Percentiles rank a stretch among this genome's conserved stretches.
These are phyloP conservation scores for Trachythela sp. DNA, from an alignment of 64 coral and sea anemone species.

Conservation along the genomic window DNA sequence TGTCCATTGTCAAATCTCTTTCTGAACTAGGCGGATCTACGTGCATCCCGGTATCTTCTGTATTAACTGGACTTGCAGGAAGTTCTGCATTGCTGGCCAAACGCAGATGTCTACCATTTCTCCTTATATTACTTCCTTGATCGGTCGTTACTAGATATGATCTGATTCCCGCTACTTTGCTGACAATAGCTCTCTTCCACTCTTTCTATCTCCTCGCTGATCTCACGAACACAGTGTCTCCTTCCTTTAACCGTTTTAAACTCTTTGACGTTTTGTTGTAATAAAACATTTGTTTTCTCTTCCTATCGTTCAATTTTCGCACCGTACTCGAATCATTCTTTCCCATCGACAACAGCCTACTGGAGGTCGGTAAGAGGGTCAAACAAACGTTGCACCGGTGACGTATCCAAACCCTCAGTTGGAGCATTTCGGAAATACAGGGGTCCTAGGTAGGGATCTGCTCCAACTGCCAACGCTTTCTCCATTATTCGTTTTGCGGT, in stretches of 20 bases:
- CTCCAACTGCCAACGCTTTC: background rate
- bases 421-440: conserved; percentile 15
- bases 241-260: background rate
- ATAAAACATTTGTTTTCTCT: conserved; percentile 1
- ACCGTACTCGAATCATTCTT: background rate
- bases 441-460: background rate
- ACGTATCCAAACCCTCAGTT: background rate
- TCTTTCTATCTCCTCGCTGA: background rate
- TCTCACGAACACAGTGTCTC: conserved; percentile 14
- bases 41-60: too few relatives aligned
- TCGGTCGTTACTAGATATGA: conserved; percentile 5
- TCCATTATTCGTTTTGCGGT: conserved; percentile 7
- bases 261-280: conserved; percentile 23
- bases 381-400: conserved; percentile 1
- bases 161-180: background rate
- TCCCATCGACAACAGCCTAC: too few relatives aligned
- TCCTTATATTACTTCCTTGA: background rate
- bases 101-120: conserved; percentile 19
- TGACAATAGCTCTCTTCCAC: background rate
- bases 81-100: too few relatives aligned
- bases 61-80: too few relatives aligned
- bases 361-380: background rate
- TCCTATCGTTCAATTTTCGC: background rate
- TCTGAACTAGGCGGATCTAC: too few relatives aligned
- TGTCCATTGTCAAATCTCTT: too few relatives aligned